Evolutionary conservation across 1,140 invertebrate genomes (phyloP), one percentile per base, ranked within the genome.

Genomic region (Stenopsyche tienmushanensis): DNA sequence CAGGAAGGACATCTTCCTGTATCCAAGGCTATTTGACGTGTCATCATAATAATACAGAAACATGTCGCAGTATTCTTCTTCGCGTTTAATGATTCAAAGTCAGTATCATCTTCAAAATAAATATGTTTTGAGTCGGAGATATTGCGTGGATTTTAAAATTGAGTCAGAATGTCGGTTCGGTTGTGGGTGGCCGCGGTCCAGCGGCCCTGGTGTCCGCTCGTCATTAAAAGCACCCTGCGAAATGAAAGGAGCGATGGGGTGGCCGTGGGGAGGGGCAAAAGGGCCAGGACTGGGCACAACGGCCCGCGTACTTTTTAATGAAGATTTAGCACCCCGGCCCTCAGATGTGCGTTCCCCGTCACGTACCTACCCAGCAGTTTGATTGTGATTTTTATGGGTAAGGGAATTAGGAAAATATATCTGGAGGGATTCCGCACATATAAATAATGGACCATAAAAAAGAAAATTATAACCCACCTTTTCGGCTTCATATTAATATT

Each of bases 381-480:
- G 64, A 70, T 70, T 70, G 68, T 70, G 68, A 70, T 70, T 70
- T 70, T 70, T 70, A 70, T 66, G 68, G 64, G 45, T 62, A 39
- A 39, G 60, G 68, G 68, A 70, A 70, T 70, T 70, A 70, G 68
- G 60, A 66, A 66, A 66, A 69, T 66, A 66, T 69, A 69, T 69
- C 67, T 69, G 67, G 59, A 63, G 67, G 67, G 67, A 69, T 69
- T 69, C 67, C 34, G 58, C 64, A 65, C 64, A 70, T 70, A 70
- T 70, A 70, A 70, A 70, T 70, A 70, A 70, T 66, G 68, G 68
- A 55, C 68, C 64, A 70, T 70, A 70, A 70, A 70, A 70, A 70
- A 66, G 54, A 64, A 70, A 70, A 70, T 66, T 70, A 66, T 62
- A 66, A 70, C 64, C 68, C 62, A 64, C 64, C 68, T 64, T 64